Conservation (phyloP, 2,113 vertebrate species). For the Microcebus jonahi region DNA sequence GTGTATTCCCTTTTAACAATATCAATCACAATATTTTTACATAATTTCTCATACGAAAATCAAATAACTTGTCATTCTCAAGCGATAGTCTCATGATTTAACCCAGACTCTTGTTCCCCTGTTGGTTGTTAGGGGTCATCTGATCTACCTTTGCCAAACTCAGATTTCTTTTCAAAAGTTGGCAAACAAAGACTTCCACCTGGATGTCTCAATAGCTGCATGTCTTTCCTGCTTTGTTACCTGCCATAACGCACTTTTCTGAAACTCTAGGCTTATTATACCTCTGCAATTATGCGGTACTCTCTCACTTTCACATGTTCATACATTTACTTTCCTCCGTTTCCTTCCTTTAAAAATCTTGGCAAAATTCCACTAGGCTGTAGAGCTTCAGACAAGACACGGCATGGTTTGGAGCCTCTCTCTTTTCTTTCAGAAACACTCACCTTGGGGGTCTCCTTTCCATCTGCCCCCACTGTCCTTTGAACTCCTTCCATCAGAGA, state of each 20-base stretch:
- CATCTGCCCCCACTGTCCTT: background rate
- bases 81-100: background rate
- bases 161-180: background rate
- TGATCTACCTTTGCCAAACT: background rate
- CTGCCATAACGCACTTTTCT: background rate
- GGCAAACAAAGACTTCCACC: background rate
- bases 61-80: background rate
- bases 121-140: background rate
- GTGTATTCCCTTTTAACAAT: conserved; percentile 30
- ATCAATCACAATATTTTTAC: conserved; percentile 30
- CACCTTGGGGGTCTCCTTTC: background rate
- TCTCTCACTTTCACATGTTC: background rate
- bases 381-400: background rate
- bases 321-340: background rate
- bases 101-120: background rate
- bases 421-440: background rate
- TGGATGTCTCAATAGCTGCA: background rate
- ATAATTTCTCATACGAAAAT: conserved; percentile 33
- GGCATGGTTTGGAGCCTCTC: background rate
- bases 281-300: background rate
- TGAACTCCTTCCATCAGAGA: background rate
- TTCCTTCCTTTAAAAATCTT: background rate
- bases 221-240: background rate
- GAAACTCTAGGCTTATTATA: background rate
- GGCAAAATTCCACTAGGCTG: background rate